Evolutionary conservation across 2,113 vertebrate genomes (phyloP).

Genomic region (Henicopernis longicauda): DNA sequence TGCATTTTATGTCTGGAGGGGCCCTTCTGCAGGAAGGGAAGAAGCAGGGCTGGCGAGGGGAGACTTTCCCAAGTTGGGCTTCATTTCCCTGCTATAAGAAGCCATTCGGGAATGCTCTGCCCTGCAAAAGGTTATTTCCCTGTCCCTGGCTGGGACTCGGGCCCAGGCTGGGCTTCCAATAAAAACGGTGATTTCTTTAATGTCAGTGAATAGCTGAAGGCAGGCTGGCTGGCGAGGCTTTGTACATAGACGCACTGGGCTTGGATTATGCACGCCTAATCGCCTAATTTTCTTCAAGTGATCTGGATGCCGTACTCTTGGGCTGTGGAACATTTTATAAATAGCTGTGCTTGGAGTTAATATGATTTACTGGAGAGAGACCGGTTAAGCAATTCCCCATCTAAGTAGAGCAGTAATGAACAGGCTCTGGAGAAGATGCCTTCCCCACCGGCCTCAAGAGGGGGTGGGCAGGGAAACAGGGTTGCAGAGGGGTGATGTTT

Average conservation of each 20-base stretch:
- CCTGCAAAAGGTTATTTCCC: not conserved
- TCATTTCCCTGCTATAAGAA: not conserved
- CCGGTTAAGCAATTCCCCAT: slow-evolving; percentile 60
- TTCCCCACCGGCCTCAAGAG: not conserved
- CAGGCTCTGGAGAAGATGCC: slow-evolving; percentile 57
- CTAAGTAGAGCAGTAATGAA: slow-evolving; percentile 60
- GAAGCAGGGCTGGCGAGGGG: not conserved
- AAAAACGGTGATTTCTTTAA: not conserved
- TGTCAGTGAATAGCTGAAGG: slow-evolving; percentile 45
- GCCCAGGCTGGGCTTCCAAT: not conserved
- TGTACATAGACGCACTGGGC: not conserved
- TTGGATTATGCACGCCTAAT: slow-evolving; percentile 57
- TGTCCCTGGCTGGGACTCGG: not conserved
- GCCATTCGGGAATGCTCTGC: not conserved
- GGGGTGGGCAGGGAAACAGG: slow-evolving; percentile 15
- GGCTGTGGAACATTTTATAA: slow-evolving; percentile 60
- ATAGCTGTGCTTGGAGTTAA: slow-evolving; percentile 61
- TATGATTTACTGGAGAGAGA: slow-evolving; percentile 65
- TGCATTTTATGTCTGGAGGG: slow-evolving; percentile 27
- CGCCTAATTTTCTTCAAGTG: slow-evolving; percentile 58
- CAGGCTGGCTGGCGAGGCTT: slow-evolving; percentile 34
- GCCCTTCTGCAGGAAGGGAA: not conserved
- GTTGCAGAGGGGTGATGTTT: slow-evolving; percentile 46
- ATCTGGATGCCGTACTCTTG: slow-evolving; percentile 48
- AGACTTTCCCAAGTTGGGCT: not conserved